Base-by-base conservation (phyloP, 2,113 vertebrate species). In the Hippocampus barbouri region DNA sequence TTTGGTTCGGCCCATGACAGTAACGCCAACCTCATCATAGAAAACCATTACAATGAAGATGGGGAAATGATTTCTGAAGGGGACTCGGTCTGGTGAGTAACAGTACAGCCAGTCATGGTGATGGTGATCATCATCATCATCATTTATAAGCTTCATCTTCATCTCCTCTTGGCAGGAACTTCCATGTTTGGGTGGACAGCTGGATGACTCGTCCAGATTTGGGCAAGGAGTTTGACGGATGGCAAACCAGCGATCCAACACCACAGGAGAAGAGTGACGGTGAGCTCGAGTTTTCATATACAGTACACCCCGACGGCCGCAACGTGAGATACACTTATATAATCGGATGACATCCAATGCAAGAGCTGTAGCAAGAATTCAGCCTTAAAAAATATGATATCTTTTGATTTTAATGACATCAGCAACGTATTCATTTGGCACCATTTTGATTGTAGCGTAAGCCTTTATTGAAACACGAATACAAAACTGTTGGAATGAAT, bases 201-300 rank as follows among this genome's bases (percentile, higher is more conserved):
- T 98, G 96, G 97, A 98, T 98, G 95, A 80, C 86, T 7, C 95
- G 96, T 40, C 93, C 94, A 0, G 96, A 98, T 82, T 89, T 98
- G 59, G 72, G 76, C 0, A 34, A 72, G 0, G 87, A 79, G 20
- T 98, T 90, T 0, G 88, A 94, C 0, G 97, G 96, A 5, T 98
- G 96, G 97, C 97, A 98, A 86, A 91, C 72, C 2, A 91, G 94
- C 41, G 97, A 98, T 83, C 95, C 97, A 0, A 98, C 97, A 0
- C 97, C 97, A 2, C 97, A 98, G 87, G 95, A 97, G 82, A 95
- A 83, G 73, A 98, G 96, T 0, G 95, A 95, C 63, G 95, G 97
- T 97, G 82, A 45, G 53, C n/a, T 57, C 67, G 67, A 16, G 56
- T 62, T 76, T 40, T 18, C 16, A 57, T 68, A 12, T 11, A 67